Evolutionary conservation across 2,888 invertebrate genomes (phyloP).

Genomic region (Drosophila dives): DNA sequence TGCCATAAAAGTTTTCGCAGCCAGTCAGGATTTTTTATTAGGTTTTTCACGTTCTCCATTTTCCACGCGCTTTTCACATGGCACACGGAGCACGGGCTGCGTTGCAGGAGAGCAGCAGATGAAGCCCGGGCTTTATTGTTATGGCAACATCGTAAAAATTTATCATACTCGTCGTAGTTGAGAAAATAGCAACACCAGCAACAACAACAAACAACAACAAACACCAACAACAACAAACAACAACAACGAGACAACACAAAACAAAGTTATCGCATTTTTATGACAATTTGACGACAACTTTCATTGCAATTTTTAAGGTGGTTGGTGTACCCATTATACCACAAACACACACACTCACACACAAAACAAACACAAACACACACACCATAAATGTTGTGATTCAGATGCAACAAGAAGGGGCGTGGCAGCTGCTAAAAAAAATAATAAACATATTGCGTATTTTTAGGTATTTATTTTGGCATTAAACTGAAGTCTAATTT

Average conservation of each 20-base stretch:
- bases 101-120: constrained; percentile 49
- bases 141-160: constrained; percentile 80
- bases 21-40: constrained; percentile 77
- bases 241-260: constrained; percentile 54
- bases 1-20: constrained; percentile 76
- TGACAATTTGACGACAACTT: constrained; percentile 80
- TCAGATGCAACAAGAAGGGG: constrained; percentile 4
- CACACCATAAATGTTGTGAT: background rate
- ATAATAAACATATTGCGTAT: background rate
- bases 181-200: constrained; percentile 44
- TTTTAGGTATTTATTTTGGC: background rate
- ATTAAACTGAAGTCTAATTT: background rate
- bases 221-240: constrained; percentile 35
- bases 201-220: constrained; percentile 24
- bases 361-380: background rate
- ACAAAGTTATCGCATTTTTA: constrained; percentile 79
- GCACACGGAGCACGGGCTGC: constrained; percentile 38
- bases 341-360: too few species aligned
- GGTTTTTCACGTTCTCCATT: constrained; percentile 74
- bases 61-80: constrained; percentile 75
- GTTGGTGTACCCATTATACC: constrained; percentile 37
- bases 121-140: constrained; percentile 77
- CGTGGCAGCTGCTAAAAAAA: constrained; percentile 7
- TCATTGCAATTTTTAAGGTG: constrained; percentile 79
- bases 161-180: constrained; percentile 65